Base-by-base conservation (phyloP, 2,888 invertebrate genomes). In the Timema podura region DNA sequence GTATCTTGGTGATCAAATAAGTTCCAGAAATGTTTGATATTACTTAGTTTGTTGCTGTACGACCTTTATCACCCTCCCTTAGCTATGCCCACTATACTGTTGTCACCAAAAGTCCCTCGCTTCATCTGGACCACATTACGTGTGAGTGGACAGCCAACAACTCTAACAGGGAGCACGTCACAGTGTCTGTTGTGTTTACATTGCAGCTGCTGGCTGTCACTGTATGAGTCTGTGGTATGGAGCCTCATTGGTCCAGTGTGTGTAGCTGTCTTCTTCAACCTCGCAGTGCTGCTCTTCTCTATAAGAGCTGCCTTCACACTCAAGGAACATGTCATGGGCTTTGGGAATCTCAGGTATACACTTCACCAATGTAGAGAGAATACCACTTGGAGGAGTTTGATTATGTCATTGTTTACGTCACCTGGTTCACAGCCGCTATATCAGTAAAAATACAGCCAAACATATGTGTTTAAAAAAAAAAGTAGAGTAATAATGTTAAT, bases 211-310 rank as follows among this genome's bases (percentile, higher is more conserved):
- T 98, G 97, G 97, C 86, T 98, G 73, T 93, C 94, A 9, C 89
- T 96, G 59, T 94, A 95, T 79, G 96, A 96, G 80, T 91, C 92
- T 44, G 93, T 96, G 44, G 92, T 97, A 64, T 98, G 97, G 97
- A 93, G 96, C 84, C 87, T 97, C 77, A 94, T 97, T 75, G 93
- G 95, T 5, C 97, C 98, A 7, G 91, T 96, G 48, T 91, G 89
- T 48, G 86, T 89, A 71, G 88, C 92, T 77, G 92, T 94, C 0
- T 81, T 88, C 47, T 87, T 91, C 6, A 95, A 94, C 77, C 84
- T 96, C 6, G 84, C 90, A 47, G 90, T 93, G 74, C 87, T 96
- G 15, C 88, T 94, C 13, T 87, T 95, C 73, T 95, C 95, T 48
- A 89, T 96, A 5, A 87, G 92, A 74, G 96, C 96, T 0, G 96